Evolutionary conservation across 1,140 invertebrate genomes (phyloP).

Genomic region (Cydia splendana): DNA sequence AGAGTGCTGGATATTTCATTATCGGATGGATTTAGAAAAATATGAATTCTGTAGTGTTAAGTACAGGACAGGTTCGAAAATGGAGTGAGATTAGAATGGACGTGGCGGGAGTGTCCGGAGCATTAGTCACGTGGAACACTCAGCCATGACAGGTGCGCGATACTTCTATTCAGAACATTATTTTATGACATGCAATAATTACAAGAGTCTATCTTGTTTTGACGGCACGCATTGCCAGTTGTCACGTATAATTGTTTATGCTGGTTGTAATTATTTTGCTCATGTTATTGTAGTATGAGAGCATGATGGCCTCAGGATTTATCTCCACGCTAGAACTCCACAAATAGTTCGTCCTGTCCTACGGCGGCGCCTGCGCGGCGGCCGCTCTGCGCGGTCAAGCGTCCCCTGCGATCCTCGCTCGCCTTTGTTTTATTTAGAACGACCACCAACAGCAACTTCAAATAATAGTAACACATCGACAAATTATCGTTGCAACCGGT

Average conservation of each 20-base stretch:
- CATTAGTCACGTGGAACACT: neutral
- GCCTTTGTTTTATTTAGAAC: constrained; percentile 4
- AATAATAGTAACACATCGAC: neutral
- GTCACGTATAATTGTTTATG: constrained; percentile 13
- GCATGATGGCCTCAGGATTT: constrained; percentile 2
- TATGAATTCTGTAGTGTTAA: too few species aligned
- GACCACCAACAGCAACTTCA: neutral
- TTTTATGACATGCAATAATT: constrained; percentile 11
- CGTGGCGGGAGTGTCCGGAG: neutral
- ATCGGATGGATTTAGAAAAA: too few species aligned
- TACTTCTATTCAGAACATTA: neutral
- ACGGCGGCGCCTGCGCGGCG: constrained; percentile 4
- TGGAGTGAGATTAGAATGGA: neutral
- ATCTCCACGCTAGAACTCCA: neutral
- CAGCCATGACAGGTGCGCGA: neutral
- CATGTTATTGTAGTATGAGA: neutral
- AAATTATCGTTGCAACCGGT: neutral
- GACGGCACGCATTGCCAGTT: constrained; percentile 9
- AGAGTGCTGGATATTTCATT: neutral
- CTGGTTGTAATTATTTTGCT: neutral
- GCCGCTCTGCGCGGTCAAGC: neutral
- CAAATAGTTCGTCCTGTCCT: constrained; percentile 10
- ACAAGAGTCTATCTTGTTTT: neutral
- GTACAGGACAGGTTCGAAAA: neutral
- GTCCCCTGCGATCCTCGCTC: neutral